A percentile compares a stretch with the other conserved stretches of the same genome.
phyloP scores from a whole-genome alignment of 2,888 invertebrate species.

The Achlya flavicornis region DNA sequence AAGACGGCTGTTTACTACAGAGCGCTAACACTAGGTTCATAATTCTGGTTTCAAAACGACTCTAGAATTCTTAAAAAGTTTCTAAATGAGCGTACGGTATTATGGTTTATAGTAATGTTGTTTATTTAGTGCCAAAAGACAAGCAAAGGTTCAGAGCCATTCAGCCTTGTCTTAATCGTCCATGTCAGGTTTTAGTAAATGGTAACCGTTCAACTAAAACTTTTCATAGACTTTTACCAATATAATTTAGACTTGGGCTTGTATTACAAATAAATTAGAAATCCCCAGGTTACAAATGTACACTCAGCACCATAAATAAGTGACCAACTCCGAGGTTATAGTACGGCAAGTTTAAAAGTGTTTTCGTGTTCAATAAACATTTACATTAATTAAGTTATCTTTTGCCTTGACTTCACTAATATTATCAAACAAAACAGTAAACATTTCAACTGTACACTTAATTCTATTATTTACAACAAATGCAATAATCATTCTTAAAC shows the following conservation, averaged over 20 bases:
- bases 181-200: too few relatives aligned
- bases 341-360: neutral
- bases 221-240: too few relatives aligned
- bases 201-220: too few relatives aligned
- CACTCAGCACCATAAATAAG: conserved; percentile 8
- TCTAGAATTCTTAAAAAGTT: too few relatives aligned
- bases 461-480: conserved; percentile 17
- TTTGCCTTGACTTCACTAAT: conserved; percentile 11
- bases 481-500: conserved; percentile 18
- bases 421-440: conserved; percentile 13
- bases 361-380: neutral
- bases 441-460: conserved; percentile 12
- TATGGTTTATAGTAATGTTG: too few relatives aligned
- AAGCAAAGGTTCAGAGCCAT: too few relatives aligned
- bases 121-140: too few relatives aligned
- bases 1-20: conserved; percentile 23
- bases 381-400: conserved; percentile 9
- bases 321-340: neutral
- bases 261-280: too few relatives aligned
- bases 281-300: neutral
- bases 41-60: too few relatives aligned
- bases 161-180: too few relatives aligned
- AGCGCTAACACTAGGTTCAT: neutral
- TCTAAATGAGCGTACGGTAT: too few relatives aligned
- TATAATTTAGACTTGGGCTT: too few relatives aligned